Evolutionary conservation across 2,113 vertebrate species (phyloP), one percentile per base, ranked within the genome.

Genomic region (Diglossa brunneiventris): DNA sequence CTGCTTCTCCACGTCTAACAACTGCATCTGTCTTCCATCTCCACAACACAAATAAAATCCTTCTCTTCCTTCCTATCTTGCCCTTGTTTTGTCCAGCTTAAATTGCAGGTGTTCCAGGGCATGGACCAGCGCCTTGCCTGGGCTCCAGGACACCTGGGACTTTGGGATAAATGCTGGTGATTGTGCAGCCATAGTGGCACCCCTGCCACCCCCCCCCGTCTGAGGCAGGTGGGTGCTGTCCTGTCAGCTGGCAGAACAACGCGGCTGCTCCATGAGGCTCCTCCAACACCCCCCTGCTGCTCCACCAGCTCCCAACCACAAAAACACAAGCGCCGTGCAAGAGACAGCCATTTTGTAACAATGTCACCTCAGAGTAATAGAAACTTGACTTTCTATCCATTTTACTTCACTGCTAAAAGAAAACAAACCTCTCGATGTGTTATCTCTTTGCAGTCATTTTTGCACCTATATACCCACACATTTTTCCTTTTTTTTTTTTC

Each of bases 251-350:
- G n/a, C 87, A 70, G 63, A 67, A 68, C n/a, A 59, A 5, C 55
- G 7, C 5, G 10, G 83, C 67, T 88, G 72, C 23, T 93, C 70
- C 42, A 39, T 6, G 33, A 46, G 55, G 46, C 59, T 90, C 42
- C 68, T 90, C 46, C 75, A 37, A 9, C 44, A 10, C 0, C 0
- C 5, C 2, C 23, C 1, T 1, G 19, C 26, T 0, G 0, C 49
- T 81, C n/a, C 80, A 49, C 39, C 80, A 46, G n/a, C 47, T 88
- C 56, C 72, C 64, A 7, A 31, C 23, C 0, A 0, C 22, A 50
- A 53, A n/a, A 26, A 31, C 8, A 49, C 64, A 42, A 46, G 33
- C 77, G 21, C 24, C 26, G 3, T 13, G 27, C 26, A 19, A 19
- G 37, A 37, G 59, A 76, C 35, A 93, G 92, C 88, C 92, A 92